Base-by-base conservation (phyloP, 1,140 invertebrate genomes). In the Drosophila funebris region DNA sequence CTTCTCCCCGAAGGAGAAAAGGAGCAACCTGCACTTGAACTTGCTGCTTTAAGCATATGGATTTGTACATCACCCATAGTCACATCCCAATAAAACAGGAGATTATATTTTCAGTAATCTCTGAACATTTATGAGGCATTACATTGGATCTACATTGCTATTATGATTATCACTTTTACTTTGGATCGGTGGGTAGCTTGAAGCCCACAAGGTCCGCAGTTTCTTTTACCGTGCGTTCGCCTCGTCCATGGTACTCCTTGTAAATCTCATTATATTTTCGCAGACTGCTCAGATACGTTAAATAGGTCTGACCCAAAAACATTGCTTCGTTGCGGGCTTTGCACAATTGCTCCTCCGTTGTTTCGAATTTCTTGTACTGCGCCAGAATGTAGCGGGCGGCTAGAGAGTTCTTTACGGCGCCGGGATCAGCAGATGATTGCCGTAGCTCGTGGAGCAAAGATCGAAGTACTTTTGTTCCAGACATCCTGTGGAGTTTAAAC, bases 171-270 rank as follows among this genome's bases (percentile, higher is more conserved):
- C 63, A 27, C 41, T 46, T 48, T 90, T 66, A 94, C 83, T 94
- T 96, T 11, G 96, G 95, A 93, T 97, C 96, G 84, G 96, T 95
- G 0, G 96, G 96, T 27, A 97, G 90, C 87, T 96, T 97, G 76
- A 97, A 97, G 20, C 97, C 96, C 53, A 98, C 96, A 81, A 97
- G 92, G 78, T 94, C 94, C 11, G 97, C 96, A 7, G 96, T 97
- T 75, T 96, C 95, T 76, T 94, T 93, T 6, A 96, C 92, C 41
- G 93, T 94, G 46, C 96, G 92, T 91, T 97, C 96, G 13, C 96
- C 96, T 90, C 94, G 95, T 7, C 95, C 95, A 78, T 95, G 94
- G 89, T 95, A 97, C 41, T 95, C 93, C 6, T 91, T 90, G 67
- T 94, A 93, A n/a, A 97, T 94, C 89, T 96, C 94, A 69, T 94